These are phyloP conservation scores for Hecatera dysodea DNA, from an alignment of 2,888 invertebrate species.

Conservation along the genomic window DNA sequence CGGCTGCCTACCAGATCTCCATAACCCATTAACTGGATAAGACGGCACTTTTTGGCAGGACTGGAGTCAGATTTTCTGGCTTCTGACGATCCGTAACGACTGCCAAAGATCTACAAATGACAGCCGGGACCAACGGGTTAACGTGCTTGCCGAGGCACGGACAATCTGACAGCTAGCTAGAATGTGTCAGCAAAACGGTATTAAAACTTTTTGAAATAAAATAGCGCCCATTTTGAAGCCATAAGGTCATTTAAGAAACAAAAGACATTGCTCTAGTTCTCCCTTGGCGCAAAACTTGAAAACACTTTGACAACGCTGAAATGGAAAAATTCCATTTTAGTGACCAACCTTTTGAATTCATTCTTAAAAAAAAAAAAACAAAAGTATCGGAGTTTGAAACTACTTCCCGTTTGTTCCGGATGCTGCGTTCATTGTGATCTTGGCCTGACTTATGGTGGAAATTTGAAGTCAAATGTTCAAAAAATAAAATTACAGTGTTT, in stretches of 20 bases:
- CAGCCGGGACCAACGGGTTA: too few species aligned
- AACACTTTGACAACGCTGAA: constrained; percentile 35
- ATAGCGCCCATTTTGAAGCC: not conserved
- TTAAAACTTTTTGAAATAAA: not conserved
- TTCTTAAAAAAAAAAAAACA: constrained; percentile 45
- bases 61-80: too few species aligned
- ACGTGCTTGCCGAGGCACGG: too few species aligned
- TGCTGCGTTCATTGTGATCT: constrained; percentile 35
- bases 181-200: not conserved
- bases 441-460: constrained; percentile 33
- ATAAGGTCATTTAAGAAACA: not conserved
- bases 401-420: constrained; percentile 46
- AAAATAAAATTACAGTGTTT: not conserved
- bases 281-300: constrained; percentile 26
- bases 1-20: too few species aligned
- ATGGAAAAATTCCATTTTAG: constrained; percentile 43
- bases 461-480: not conserved
- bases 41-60: too few species aligned
- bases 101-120: too few species aligned
- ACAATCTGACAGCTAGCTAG: too few species aligned
- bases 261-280: constrained; percentile 6
- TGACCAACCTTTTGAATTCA: constrained; percentile 52
- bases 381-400: constrained; percentile 54
- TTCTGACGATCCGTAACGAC: too few species aligned
- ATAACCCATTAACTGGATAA: too few species aligned